Evolutionary conservation across 2,797 vertebrate species (phyloP), one percentile per base, ranked within the genome.

Genomic region (Dendrocincla fuliginosa): DNA sequence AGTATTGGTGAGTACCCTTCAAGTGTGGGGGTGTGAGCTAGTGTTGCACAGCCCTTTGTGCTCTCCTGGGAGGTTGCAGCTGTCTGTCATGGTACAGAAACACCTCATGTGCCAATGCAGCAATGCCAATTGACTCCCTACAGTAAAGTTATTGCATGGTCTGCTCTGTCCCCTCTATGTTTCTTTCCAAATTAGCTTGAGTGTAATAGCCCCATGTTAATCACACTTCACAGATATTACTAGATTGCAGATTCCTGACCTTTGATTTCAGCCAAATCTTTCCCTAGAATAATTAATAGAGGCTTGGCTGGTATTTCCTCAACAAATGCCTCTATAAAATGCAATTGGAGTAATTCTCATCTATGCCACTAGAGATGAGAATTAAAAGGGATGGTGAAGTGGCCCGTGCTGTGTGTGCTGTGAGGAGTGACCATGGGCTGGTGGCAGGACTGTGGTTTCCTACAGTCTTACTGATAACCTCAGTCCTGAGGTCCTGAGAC

Each of bases 171-270:
- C 49, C 67, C 57, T 68, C 41, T 0, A 0, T 65, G 46, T 74
- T 90, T 85, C 44, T 79, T 80, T 94, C 67, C 44, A 77, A 89
- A 90, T 87, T 73, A 64, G 14, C 39, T 80, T 2, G 16, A 10
- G 17, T 80, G 5, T 86, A 90, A 94, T 30, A 85, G 69, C 52
- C 42, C 50, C 11, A 0, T 28, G 42, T 91, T 94, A 96, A 77
- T 92, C 59, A 68, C 2, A 28, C 78, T 56, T 89, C 84, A 52
- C 69, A 94, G 81, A 70, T 93, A 80, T 50, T 71, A 71, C 80
- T 95, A 60, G 56, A 82, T 83, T 92, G 49, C 55, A 89, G 49
- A 53, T 74, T 76, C 64, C n/a, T 95, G 80, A 96, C 87, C 91
- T 93, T 93, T 92, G 61, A 63, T 88, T 94, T 88, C 64, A 87